Base-by-base conservation (phyloP, 1,140 invertebrate species). In the Trichogramma pretiosum region DNA sequence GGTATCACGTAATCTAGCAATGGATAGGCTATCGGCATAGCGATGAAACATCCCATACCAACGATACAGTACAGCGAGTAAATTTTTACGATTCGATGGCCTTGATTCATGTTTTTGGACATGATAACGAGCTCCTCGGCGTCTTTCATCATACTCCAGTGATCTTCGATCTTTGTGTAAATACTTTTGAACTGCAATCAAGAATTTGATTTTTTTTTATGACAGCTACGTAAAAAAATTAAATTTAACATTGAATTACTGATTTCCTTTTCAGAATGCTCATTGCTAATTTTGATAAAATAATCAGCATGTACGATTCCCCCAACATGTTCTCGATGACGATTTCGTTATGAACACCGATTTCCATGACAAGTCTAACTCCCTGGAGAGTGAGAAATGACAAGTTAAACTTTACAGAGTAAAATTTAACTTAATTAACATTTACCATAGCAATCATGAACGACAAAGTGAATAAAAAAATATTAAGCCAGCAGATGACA, bases 1-100 rank as follows among this genome's bases (percentile, higher is more conserved):
- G 44, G 44, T 13, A 28, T 5, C n/a, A 46, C 17, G 13, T 26
- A 46, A 26, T 40, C 42, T 11, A 36, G 16, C 4, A 46, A 16
- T 8, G 44, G 44, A 2, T 22, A 16, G 9, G 16, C 8, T 9
- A 46, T 21, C 11, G 44, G 44, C 11, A 38, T 11, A 2, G 16
- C 14, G 5, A 46, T n/a, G 30, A 46, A 46, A 21, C 19, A 7
- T 7, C 16, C 11, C 13, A 42, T 13, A 5, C 26, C 24, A 3
- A 21, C 13, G 2, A 42, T 28, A 21, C 18, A 21, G 32, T 34
- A 44, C 3, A 32, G 17, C 19, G 23, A 36, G 23, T 45, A 45
- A 1, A 36, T 2, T 18, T 5, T 24, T 5, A 24, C 21, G 2
- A 17, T 36, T 18, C 36, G 23, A 19, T 34, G 32, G 33, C 43